Conservation (phyloP, 2,888 invertebrate species). For the Apantesis nais region DNA sequence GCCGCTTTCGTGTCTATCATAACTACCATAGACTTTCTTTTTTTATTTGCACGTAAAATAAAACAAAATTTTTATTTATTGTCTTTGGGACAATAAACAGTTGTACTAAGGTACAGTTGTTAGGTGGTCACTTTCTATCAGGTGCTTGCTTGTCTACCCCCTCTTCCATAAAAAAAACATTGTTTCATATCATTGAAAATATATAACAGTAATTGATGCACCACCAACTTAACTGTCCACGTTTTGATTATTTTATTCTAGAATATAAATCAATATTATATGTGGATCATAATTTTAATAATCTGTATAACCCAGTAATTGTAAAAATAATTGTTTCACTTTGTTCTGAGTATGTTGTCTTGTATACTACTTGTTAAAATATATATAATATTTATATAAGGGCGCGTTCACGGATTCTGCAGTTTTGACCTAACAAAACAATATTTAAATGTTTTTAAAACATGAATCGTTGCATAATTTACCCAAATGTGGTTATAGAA, state of each 20-base stretch:
- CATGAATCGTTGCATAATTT: too few relatives aligned
- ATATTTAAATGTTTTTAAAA: too few relatives aligned
- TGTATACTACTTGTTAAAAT: constrained; percentile 15
- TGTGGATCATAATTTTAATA: neutral
- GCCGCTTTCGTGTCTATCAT: neutral
- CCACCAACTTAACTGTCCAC: too few relatives aligned
- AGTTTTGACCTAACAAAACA: neutral
- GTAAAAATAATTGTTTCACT: constrained; percentile 15
- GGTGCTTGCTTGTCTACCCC: too few relatives aligned
- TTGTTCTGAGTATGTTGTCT: constrained; percentile 30
- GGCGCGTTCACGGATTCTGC: neutral
- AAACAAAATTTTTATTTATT: neutral
- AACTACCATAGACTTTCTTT: neutral
- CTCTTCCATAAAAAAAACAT: too few relatives aligned
- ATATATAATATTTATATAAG: neutral
- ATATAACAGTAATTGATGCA: too few relatives aligned
- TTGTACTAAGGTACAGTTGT: too few relatives aligned
- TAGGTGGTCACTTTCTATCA: too few relatives aligned
- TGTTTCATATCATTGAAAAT: too few relatives aligned
- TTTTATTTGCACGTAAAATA: neutral
- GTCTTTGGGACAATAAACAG: too few relatives aligned
- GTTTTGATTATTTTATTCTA: neutral
- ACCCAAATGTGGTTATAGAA: too few relatives aligned
- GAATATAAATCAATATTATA: constrained; percentile 1
- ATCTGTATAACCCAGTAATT: neutral